Evolutionary conservation across 2,797 vertebrate genomes (phyloP), one percentile per base, ranked within the genome.

Genomic region (Delichon dasypus): DNA sequence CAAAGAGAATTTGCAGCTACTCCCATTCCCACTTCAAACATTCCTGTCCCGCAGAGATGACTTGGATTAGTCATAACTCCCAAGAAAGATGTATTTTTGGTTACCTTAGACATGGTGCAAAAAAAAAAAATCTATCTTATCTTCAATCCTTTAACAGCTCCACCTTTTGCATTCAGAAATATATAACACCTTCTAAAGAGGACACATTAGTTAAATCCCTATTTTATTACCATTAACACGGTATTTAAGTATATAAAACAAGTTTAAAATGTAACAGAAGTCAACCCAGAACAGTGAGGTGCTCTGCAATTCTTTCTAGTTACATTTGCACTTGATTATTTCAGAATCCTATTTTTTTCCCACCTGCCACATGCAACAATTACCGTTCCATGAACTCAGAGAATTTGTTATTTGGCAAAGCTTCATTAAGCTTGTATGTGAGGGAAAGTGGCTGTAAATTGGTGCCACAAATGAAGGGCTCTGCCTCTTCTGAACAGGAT

Each of bases 141-240:
- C 88, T 95, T 78, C 68, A 70, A 19, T 68, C 72, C 36, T 51
- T 58, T 32, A 65, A 71, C 55, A 89, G 70, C 45, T 72, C 71
- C 88, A 58, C 48, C 45, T 81, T 85, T 85, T 86, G 77, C 78
- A 75, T 92, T 90, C 66, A 82, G 78, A 79, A 76, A 58, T 64
- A 40, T 14, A 12, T 42, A 57, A 32, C 32, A 64, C 48, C 72
- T 93, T 91, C 42, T 70, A 81, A 82, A 88, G 71, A 87, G 48
- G 53, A 93, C 2, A 8, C 14, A 73, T 88, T 70, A 65, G 47
- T 53, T 84, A 62, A 77, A 66, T 92, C 70, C 84, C 29, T 78
- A 34, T 78, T 85, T 93, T 60, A 64, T 81, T 86, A 76, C 48
- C 75, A 85, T 55, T 79, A 89, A 78, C 73, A 40, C 25, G 16